Conservation (phyloP, 2,113 vertebrate genomes). For the Cyprichromis sp. region DNA sequence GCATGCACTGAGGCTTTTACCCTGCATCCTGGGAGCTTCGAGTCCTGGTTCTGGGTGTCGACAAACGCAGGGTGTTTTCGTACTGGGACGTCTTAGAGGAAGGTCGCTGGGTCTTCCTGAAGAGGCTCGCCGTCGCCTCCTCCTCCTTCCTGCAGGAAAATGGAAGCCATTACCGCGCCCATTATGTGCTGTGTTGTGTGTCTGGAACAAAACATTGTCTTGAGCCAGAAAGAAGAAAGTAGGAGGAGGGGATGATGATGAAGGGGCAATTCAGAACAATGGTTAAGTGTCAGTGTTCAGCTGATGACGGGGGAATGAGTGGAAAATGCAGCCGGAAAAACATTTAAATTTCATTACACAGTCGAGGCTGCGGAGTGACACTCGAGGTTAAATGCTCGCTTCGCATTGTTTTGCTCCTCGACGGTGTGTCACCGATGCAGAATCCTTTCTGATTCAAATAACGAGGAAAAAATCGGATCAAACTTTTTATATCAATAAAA, state of each 20-base stretch:
- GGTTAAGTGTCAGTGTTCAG: not conserved
- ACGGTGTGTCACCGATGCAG: fast-evolving
- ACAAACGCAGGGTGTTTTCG: slow-evolving; percentile 38
- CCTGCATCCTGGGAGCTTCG: slow-evolving; percentile 11
- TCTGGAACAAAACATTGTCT: slow-evolving; percentile 19
- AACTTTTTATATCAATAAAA: not conserved
- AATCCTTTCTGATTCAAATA: not conserved
- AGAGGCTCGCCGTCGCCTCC: not conserved
- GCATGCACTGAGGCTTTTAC: slow-evolving; percentile 13
- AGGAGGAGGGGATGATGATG: not conserved
- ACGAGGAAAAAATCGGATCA: fast-evolving
- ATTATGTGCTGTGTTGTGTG: not conserved
- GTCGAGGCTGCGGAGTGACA: not conserved
- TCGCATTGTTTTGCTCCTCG: not conserved
- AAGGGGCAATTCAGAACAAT: not conserved
- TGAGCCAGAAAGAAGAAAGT: not conserved
- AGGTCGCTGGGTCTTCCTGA: slow-evolving; percentile 32
- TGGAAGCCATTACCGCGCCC: not conserved
- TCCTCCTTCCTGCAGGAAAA: slow-evolving; percentile 45
- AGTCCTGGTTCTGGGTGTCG: slow-evolving; percentile 34
- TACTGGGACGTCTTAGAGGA: slow-evolving; percentile 26
- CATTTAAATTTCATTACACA: not conserved
- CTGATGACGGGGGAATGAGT: not conserved
- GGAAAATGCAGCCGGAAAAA: slow-evolving; percentile 1
- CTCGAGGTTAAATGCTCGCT: not conserved